phyloP scores from a whole-genome alignment of 2,888 invertebrate genomes.

The Parochlus steinenii region DNA sequence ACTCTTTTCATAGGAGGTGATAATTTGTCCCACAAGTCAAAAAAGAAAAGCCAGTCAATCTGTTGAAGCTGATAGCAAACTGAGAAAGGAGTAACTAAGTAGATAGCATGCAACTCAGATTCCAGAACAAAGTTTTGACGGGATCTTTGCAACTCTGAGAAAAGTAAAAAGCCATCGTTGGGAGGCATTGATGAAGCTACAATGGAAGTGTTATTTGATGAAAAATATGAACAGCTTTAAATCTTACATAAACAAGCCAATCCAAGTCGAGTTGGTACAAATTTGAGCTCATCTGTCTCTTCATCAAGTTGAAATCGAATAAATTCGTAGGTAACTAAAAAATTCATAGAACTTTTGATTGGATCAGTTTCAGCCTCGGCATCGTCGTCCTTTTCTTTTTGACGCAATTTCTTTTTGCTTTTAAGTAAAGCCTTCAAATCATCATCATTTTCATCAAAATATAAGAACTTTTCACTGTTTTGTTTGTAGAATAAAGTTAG shows the following conservation, averaged over 20 bases:
- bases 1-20: slow-evolving; percentile 67
- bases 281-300: slow-evolving; percentile 32
- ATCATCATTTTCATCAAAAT: slow-evolving; percentile 5
- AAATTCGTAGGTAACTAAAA: slow-evolving; percentile 66
- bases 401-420: slow-evolving; percentile 15
- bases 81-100: slow-evolving; percentile 87
- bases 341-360: slow-evolving; percentile 44
- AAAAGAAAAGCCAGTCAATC: slow-evolving; percentile 65
- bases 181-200: slow-evolving; percentile 84
- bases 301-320: slow-evolving; percentile 43
- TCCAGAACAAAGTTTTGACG: slow-evolving; percentile 81
- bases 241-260: slow-evolving; percentile 59
- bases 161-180: slow-evolving; percentile 75
- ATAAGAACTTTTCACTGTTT: slow-evolving; percentile 14
- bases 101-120: slow-evolving; percentile 87
- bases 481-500: slow-evolving; percentile 50
- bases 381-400: slow-evolving; percentile 17
- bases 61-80: slow-evolving; percentile 57
- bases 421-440: slow-evolving; percentile 20
- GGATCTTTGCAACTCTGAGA: slow-evolving; percentile 79
- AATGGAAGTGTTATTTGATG: background rate
- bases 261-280: slow-evolving; percentile 71
- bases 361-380: slow-evolving; percentile 23
- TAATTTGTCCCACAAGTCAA: slow-evolving; percentile 69
- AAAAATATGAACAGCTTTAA: background rate